phyloP scores from a whole-genome alignment of 2,113 vertebrate species.

The Rhynchopsitta pachyrhyncha region DNA sequence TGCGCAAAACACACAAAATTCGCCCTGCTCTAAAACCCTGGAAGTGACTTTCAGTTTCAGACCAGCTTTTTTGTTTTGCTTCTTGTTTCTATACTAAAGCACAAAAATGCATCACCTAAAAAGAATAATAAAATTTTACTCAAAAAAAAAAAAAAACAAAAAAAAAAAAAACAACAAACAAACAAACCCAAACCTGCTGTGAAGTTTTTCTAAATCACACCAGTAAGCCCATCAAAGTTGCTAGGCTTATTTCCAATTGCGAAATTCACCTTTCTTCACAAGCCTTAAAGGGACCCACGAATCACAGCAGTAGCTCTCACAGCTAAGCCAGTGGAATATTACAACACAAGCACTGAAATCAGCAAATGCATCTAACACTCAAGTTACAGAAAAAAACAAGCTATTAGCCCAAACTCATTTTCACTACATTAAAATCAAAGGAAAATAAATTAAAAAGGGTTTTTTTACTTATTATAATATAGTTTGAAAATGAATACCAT shows the following conservation, averaged over 20 bases:
- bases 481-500: neutral
- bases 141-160: neutral
- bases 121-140: neutral
- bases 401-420: neutral
- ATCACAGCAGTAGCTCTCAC: neutral
- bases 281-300: neutral
- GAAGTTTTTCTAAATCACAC: neutral
- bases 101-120: neutral
- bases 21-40: neutral
- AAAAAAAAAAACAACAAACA: neutral
- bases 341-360: neutral
- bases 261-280: neutral
- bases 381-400: neutral
- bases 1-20: neutral
- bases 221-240: neutral
- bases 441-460: rapidly evolving
- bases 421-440: neutral
- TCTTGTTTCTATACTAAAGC: neutral
- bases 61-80: neutral
- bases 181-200: neutral
- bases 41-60: neutral
- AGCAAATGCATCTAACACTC: neutral
- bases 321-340: neutral
- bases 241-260: neutral
- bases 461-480: neutral